A percentile compares a stretch with the other conserved stretches of the same genome.
These are phyloP conservation scores for Dioctria linearis DNA, from an alignment of 2,888 invertebrate species.

Conservation along the genomic window DNA sequence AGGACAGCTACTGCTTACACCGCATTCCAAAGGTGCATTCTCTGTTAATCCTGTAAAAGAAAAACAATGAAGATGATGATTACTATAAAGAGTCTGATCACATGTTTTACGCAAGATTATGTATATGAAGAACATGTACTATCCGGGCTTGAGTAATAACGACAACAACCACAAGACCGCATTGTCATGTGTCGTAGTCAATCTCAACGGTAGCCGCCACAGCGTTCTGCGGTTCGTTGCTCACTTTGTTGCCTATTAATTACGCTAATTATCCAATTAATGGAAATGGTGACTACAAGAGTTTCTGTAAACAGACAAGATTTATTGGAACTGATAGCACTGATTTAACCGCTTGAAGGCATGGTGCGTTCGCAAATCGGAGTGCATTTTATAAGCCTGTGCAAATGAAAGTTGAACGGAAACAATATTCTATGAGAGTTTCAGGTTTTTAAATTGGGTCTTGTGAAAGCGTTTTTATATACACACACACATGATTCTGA, in stretches of 20 bases:
- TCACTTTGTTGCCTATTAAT: constrained; percentile 41
- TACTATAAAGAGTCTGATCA: constrained; percentile 45
- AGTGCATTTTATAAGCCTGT: not conserved
- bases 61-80: constrained; percentile 36
- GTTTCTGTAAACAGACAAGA: constrained; percentile 48
- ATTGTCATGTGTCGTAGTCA: not conserved
- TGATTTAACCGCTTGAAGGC: not conserved
- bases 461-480: too few species aligned
- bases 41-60: constrained; percentile 77
- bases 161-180: not conserved
- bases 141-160: not conserved
- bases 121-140: not conserved
- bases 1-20: constrained; percentile 89
- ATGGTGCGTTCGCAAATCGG: not conserved
- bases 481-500: too few species aligned
- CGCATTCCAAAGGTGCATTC: constrained; percentile 83
- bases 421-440: constrained; percentile 3
- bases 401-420: not conserved
- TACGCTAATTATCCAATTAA: constrained; percentile 52
- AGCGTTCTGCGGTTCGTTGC: constrained; percentile 9
- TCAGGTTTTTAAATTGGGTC: not conserved
- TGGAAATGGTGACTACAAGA: constrained; percentile 44
- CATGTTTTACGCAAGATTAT: constrained; percentile 41
- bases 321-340: constrained; percentile 23
- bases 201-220: constrained; percentile 11